Percentiles rank a stretch among this genome's conserved stretches.
These are phyloP conservation scores for Mesochorus sp. DNA, from an alignment of 2,888 invertebrate genomes.

Conservation along the genomic window DNA sequence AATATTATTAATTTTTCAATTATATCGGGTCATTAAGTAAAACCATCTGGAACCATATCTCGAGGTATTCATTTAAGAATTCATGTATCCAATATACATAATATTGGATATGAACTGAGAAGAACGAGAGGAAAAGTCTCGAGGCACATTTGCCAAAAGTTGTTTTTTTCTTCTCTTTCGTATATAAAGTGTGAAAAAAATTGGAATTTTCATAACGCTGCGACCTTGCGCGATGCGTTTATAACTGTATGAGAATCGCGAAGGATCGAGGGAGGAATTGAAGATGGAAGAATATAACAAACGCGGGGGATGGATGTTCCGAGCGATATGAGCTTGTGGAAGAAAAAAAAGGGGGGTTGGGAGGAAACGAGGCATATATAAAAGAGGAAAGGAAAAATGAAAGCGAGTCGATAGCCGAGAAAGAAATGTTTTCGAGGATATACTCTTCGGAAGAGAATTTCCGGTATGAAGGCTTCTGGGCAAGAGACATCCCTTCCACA, in stretches of 20 bases:
- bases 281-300: background rate
- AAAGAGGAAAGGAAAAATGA: slow-evolving; percentile 3
- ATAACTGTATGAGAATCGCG: slow-evolving; percentile 3
- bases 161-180: background rate
- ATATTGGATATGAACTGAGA: background rate
- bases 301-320: background rate
- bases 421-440: slow-evolving; percentile 1
- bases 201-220: background rate
- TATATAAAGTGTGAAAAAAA: too few relatives aligned
- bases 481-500: background rate
- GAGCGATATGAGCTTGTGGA: background rate
- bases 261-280: slow-evolving; percentile 18
- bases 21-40: too few relatives aligned
- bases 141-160: too few relatives aligned
- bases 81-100: too few relatives aligned
- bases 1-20: too few relatives aligned
- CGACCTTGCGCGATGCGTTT: slow-evolving; percentile 29
- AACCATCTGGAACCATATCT: too few relatives aligned
- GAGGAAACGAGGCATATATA: background rate
- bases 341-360: background rate
- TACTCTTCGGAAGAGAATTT: slow-evolving; percentile 31
- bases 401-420: slow-evolving; percentile 16
- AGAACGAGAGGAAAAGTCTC: too few relatives aligned
- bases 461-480: slow-evolving; percentile 19
- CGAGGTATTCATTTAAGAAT: too few relatives aligned